Conservation (phyloP, 2,113 vertebrate genomes). For the Charina bottae region DNA sequence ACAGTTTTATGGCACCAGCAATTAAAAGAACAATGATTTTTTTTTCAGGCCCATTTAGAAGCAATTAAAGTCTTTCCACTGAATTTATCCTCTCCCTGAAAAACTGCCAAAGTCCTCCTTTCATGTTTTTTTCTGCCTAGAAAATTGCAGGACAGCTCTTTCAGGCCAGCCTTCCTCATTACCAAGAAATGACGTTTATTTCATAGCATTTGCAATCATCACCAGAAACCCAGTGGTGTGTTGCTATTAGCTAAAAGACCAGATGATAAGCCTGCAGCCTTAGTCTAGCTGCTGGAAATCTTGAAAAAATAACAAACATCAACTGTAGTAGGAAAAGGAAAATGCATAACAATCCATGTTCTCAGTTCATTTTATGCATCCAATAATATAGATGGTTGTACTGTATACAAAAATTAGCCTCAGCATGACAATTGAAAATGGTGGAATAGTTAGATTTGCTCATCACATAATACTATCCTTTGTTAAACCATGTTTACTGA, state of each 20-base stretch:
- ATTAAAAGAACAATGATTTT: not conserved
- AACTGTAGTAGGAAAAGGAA: not conserved
- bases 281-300: not conserved
- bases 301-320: not conserved
- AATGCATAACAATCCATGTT: no score
- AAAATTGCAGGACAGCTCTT: not conserved
- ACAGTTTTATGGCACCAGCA: not conserved
- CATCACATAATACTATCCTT: not conserved
- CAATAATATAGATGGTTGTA: not conserved
- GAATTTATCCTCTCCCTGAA: not conserved
- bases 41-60: not conserved
- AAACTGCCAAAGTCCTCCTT: not conserved
- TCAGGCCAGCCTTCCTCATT: not conserved
- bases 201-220: not conserved
- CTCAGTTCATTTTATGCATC: not conserved
- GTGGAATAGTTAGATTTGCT: not conserved
- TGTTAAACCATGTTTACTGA: not conserved
- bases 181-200: not conserved
- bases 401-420: not conserved
- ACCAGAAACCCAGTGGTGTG: not conserved
- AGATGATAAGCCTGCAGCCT: not conserved
- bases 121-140: not conserved
- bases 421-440: not conserved
- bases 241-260: not conserved
- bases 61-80: not conserved